A percentile compares a stretch with the other conserved stretches of the same genome.
Conservation (phyloP, 2,797 vertebrate species). For the Phoeniculus purpureus region DNA sequence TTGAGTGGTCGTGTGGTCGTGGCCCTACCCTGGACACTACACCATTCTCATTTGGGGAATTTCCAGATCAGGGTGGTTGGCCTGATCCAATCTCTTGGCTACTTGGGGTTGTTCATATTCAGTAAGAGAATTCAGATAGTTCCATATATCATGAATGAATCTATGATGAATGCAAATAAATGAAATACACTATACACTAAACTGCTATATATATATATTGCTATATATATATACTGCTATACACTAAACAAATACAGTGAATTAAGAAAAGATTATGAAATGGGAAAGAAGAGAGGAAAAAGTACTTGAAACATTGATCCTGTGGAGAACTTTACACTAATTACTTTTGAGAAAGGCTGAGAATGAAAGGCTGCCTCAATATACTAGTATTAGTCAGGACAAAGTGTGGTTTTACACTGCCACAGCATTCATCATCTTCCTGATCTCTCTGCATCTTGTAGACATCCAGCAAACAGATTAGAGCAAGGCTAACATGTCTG, state of each 20-base stretch:
- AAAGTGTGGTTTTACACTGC: conserved; percentile 23
- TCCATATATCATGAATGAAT: not conserved
- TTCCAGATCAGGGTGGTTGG: not conserved
- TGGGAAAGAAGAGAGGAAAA: not conserved
- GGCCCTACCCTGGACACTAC: not conserved
- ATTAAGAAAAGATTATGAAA: not conserved
- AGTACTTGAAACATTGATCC: not conserved
- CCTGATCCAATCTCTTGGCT: not conserved
- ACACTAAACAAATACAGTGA: not conserved
- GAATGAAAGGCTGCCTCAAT: conserved; percentile 39
- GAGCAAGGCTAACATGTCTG: not conserved
- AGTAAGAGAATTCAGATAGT: not conserved
- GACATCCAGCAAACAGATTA: conserved; percentile 32
- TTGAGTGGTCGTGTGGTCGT: fast-evolving
- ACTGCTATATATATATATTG: too few relatives aligned
- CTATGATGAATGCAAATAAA: not conserved
- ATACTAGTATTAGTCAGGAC: conserved; percentile 31
- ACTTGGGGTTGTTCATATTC: not conserved
- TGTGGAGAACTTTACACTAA: conserved; percentile 1
- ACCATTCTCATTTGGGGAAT: not conserved
- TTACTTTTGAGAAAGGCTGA: conserved; percentile 12
- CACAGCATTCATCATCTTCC: conserved; percentile 15
- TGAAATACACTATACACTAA: too few relatives aligned
- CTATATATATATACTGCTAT: too few relatives aligned
- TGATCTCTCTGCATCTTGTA: conserved; percentile 40